Base-by-base conservation (phyloP, 2,797 vertebrate species). In the Ceryle rudis region DNA sequence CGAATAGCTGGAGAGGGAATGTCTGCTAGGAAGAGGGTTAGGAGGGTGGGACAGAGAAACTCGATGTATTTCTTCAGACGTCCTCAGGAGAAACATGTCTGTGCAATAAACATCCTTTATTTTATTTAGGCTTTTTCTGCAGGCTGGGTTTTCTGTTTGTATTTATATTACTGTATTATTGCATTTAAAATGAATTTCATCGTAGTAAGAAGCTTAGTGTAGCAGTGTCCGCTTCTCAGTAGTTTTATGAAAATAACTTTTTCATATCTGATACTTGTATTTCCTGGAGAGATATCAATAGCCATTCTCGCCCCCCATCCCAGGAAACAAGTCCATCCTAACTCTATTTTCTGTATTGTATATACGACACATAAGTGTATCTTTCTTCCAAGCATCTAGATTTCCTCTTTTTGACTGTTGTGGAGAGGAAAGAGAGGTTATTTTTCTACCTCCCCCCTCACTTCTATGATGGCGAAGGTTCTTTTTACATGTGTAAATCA, bases 1-100 rank as follows among this genome's bases (percentile, higher is more conserved):
- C 37, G 89, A 96, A 37, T 54, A 75, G 35, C 51, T 79, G 46
- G 55, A 74, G 55, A 74, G 49, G 83, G 52, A 92, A 73, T 71
- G 54, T 75, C 69, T 82, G 28, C 23, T 33, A 58, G 3, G 42
- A 60, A 57, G 46, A 81, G 55, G 42, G 42, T 6, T 60, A 51
- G 35, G 61, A 42, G n/a, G n/a, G 80, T 69, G 65, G 49, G 61
- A 65, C 42, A 89, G 42, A 79, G 37, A 79, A 79, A 65, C 6
- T 14, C n/a, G 41, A n/a, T 52, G 5, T 44, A 3, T 49, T 29
- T 89, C 93, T 85, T 77, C 51, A 72, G n/a, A 47, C 90, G 41
- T 42, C n/a, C 28, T 49, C 15, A 49, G 18, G 46, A 54, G 8
- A 82, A 81, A 52, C 7, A 46, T 23, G 9, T 51, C 10, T 29